These are phyloP conservation scores for Xylota sylvarum DNA, from an alignment of 2,888 invertebrate species.

Conservation along the genomic window DNA sequence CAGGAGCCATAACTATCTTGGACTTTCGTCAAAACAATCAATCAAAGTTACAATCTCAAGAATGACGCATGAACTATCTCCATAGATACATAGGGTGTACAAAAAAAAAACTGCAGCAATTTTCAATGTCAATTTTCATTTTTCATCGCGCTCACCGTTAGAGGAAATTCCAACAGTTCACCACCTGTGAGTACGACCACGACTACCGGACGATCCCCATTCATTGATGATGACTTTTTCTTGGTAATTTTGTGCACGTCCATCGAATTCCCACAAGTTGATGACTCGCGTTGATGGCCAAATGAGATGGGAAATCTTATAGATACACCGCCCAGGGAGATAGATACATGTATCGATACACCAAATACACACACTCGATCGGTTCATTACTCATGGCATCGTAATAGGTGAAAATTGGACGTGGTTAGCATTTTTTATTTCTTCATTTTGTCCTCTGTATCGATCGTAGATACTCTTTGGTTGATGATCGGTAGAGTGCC, in stretches of 20 bases:
- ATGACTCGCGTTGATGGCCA: slow-evolving; percentile 41
- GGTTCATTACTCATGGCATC: slow-evolving; percentile 57
- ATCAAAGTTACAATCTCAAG: slow-evolving; percentile 38
- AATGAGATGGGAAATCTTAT: slow-evolving; percentile 51
- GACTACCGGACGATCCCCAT: background rate
- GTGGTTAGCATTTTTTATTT: slow-evolving; percentile 50
- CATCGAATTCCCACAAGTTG: slow-evolving; percentile 42
- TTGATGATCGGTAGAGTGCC: slow-evolving; percentile 23
- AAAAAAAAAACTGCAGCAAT: background rate
- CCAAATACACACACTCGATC: slow-evolving; percentile 1
- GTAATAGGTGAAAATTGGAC: slow-evolving; percentile 63
- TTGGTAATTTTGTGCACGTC: slow-evolving; percentile 40
- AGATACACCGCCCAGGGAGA: slow-evolving; percentile 4
- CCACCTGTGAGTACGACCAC: slow-evolving; percentile 25
- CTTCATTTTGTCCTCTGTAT: slow-evolving; percentile 36
- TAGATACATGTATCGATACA: slow-evolving; percentile 1
- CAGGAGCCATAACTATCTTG: slow-evolving; percentile 7
- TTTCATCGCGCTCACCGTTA: slow-evolving; percentile 1
- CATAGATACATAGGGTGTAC: background rate
- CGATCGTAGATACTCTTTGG: slow-evolving; percentile 15
- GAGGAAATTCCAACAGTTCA: slow-evolving; percentile 34
- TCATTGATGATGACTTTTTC: background rate
- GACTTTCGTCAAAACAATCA: slow-evolving; percentile 45
- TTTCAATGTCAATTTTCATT: slow-evolving; percentile 57
- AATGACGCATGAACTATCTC: slow-evolving; percentile 16